Percentiles rank a stretch among this genome's conserved stretches.
These are phyloP conservation scores for Adoxophyes honmai DNA, from an alignment of 1,140 invertebrate genomes.

Conservation along the genomic window DNA sequence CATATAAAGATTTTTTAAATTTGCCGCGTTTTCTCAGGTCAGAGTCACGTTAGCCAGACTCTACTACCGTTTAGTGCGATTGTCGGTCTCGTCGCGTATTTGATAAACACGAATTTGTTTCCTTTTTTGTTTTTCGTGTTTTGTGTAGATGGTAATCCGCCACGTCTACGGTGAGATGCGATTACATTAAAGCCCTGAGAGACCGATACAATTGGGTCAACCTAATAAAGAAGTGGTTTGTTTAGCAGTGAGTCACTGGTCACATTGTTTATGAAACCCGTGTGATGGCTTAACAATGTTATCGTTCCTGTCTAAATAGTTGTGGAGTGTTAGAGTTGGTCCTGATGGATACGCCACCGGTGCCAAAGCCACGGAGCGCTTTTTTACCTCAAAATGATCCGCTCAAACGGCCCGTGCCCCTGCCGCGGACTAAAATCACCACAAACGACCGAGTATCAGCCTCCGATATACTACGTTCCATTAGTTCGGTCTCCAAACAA, in stretches of 20 bases:
- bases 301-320: slow-evolving; percentile 32
- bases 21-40: too few species aligned
- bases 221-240: slow-evolving; percentile 18
- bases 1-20: too few species aligned
- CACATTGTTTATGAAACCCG: slow-evolving; percentile 33
- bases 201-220: slow-evolving; percentile 10
- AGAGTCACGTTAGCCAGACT: too few species aligned
- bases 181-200: too few species aligned
- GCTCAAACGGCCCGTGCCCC: slow-evolving; percentile 44
- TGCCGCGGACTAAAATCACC: slow-evolving; percentile 52
- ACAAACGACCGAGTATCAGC: slow-evolving; percentile 46
- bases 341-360: slow-evolving; percentile 60
- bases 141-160: too few species aligned
- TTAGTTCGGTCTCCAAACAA: slow-evolving; percentile 60
- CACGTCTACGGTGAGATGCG: too few species aligned
- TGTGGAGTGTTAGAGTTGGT: slow-evolving; percentile 24
- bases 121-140: too few species aligned
- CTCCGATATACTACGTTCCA: slow-evolving; percentile 53
- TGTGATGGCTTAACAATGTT: slow-evolving; percentile 34
- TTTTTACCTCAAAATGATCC: slow-evolving; percentile 38
- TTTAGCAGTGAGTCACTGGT: slow-evolving; percentile 32
- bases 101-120: too few species aligned
- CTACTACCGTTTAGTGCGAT: too few species aligned
- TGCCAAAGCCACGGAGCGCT: slow-evolving; percentile 53
- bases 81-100: too few species aligned